These are phyloP conservation scores for Lagocephalus sceleratus DNA, from an alignment of 2,797 vertebrate species.

Conservation along the genomic window DNA sequence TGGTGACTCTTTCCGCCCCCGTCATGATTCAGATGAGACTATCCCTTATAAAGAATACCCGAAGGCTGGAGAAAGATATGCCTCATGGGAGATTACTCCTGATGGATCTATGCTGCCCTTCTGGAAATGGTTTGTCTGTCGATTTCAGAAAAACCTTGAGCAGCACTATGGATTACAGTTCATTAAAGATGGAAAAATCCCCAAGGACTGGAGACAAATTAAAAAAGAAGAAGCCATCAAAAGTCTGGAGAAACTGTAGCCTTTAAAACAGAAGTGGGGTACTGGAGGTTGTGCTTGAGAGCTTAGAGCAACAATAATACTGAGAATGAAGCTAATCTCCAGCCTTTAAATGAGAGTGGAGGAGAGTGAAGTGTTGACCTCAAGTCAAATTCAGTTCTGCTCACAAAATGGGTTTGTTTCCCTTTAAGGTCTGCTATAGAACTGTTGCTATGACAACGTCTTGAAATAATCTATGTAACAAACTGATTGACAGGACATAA, in stretches of 20 bases:
- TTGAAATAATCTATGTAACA: too few relatives aligned
- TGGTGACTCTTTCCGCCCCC: background rate
- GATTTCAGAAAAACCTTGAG: constrained; percentile 50
- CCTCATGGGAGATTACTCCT: constrained; percentile 49
- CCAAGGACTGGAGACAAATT: constrained; percentile 17
- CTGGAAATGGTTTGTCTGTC: constrained; percentile 64
- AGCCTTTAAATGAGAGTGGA: too few relatives aligned
- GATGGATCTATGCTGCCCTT: constrained; percentile 46
- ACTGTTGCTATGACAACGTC: too few relatives aligned
- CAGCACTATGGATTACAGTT: background rate
- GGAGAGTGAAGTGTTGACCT: too few relatives aligned
- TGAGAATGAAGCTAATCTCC: too few relatives aligned
- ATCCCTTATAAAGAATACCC: constrained; percentile 39
- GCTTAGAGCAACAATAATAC: background rate
- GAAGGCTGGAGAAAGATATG: constrained; percentile 27
- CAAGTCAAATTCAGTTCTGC: too few relatives aligned
- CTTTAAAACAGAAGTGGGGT: background rate
- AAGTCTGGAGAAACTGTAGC: constrained; percentile 31
- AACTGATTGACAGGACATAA: too few relatives aligned
- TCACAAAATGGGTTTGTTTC: too few relatives aligned
- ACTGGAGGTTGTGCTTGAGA: background rate
- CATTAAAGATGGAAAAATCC: constrained; percentile 26
- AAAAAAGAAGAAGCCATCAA: constrained; percentile 31
- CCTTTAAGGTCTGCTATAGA: too few relatives aligned
- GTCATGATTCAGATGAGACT: accelerated